phyloP scores from a whole-genome alignment of 2,113 vertebrate genomes.

The Manacus vitellinus region DNA sequence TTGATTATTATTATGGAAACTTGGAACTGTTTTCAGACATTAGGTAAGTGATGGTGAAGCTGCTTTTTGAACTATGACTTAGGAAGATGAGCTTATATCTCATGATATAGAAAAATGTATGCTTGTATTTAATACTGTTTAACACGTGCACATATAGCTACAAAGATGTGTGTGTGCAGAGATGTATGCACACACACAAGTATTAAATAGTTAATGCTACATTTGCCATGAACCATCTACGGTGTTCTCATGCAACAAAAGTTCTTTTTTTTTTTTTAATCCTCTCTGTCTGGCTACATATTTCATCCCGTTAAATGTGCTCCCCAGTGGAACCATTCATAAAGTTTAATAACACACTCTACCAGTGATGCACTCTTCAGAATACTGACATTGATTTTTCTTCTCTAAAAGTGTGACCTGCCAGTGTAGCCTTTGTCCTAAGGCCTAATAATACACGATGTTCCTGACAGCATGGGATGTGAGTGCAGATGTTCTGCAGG shows the following conservation, averaged over 20 bases:
- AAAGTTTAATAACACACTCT: background rate
- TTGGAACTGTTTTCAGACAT: background rate
- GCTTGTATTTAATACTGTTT: background rate
- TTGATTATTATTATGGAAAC: background rate
- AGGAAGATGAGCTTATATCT: background rate
- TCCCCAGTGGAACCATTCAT: background rate
- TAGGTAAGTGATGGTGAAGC: background rate
- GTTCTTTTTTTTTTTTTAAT: background rate
- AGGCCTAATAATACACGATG: background rate
- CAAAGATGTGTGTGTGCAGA: background rate
- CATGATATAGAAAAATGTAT: background rate
- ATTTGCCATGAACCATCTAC: background rate
- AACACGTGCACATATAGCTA: background rate
- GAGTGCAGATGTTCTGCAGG: conserved; percentile 6
- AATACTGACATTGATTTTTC: conserved; percentile 36
- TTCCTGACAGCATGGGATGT: background rate
- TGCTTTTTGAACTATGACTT: background rate
- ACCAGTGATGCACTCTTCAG: background rate
- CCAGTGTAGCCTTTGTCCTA: conserved; percentile 15
- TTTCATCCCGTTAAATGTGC: background rate
- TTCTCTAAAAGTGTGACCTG: conserved; percentile 13
- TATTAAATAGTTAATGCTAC: background rate
- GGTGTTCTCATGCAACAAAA: background rate
- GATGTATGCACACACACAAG: background rate
- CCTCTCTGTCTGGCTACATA: background rate